These are phyloP conservation scores for Herminia tarsipennalis DNA, from an alignment of 2,888 invertebrate species.

Conservation along the genomic window DNA sequence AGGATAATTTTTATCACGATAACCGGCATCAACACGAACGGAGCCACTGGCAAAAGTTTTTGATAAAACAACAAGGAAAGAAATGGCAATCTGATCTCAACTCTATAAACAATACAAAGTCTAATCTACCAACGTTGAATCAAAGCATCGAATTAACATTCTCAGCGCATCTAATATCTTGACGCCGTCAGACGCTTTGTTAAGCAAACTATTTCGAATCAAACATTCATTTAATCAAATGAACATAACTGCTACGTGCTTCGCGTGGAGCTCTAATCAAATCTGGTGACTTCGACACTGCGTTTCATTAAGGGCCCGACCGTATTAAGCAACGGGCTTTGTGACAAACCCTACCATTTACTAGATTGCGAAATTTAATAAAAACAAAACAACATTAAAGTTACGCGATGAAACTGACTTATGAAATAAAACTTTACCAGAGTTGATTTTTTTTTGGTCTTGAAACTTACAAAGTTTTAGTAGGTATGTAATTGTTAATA, in stretches of 20 bases:
- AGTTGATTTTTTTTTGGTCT: too few relatives aligned
- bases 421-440: too few relatives aligned
- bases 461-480: too few relatives aligned
- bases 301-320: conserved; percentile 48
- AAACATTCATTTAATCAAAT: conserved; percentile 70
- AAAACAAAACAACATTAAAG: too few relatives aligned
- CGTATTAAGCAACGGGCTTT: conserved; percentile 19
- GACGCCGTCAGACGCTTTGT: conserved; percentile 34
- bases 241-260: conserved; percentile 69
- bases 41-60: too few relatives aligned
- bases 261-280: conserved; percentile 65
- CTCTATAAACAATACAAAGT: neutral
- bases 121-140: neutral
- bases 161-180: conserved; percentile 52
- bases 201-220: conserved; percentile 57
- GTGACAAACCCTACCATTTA: too few relatives aligned
- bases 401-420: too few relatives aligned
- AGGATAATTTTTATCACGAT: too few relatives aligned
- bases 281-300: conserved; percentile 59
- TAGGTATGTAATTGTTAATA: too few relatives aligned
- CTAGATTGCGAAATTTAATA: too few relatives aligned
- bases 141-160: conserved; percentile 46
- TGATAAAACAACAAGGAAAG: too few relatives aligned
- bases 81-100: neutral
- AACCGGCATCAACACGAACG: too few relatives aligned